Evolutionary conservation across 53 echinoderm and acorn worm genomes (phyloP).

Genomic region (Crossaster papposus): DNA sequence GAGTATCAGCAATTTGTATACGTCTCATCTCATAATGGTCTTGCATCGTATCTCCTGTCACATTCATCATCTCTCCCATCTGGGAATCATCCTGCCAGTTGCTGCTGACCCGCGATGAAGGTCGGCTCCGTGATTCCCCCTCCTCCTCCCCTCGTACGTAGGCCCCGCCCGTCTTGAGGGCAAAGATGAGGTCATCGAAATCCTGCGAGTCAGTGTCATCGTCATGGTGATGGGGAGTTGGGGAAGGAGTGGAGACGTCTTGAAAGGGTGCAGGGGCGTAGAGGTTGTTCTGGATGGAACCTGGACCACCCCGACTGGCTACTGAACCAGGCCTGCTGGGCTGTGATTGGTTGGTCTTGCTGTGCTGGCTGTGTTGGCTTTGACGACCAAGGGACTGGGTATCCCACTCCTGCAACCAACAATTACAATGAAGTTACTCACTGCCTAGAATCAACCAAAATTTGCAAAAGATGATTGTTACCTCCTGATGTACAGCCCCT

Average conservation of each 20-base stretch:
- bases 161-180: conserved; percentile 94
- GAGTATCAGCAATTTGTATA: conserved; percentile 94
- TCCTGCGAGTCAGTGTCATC: conserved; percentile 97
- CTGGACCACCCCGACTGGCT: conserved; percentile 20
- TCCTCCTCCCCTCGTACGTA: conserved; percentile 76
- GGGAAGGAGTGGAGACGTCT: conserved; percentile 30
- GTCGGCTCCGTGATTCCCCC: conserved; percentile 55
- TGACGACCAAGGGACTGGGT: conserved; percentile 74
- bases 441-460: not conserved
- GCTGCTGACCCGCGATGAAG: conserved; percentile 58
- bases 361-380: conserved; percentile 80
- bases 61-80: conserved; percentile 34
- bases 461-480: too few species aligned
- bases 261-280: conserved; percentile 85
- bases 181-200: conserved; percentile 97
- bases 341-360: conserved; percentile 35
- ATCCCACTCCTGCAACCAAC: conserved; percentile 82
- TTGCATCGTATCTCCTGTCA: conserved; percentile 65
- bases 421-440: not conserved
- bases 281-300: conserved; percentile 77
- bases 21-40: conserved; percentile 93
- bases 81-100: conserved; percentile 68
- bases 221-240: conserved; percentile 11
- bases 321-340: conserved; percentile 47
- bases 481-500: too few species aligned